Percentiles rank a stretch among this genome's conserved stretches.
phyloP scores from a whole-genome alignment of 2,888 invertebrate species.

The Drosophila engyochracea region DNA sequence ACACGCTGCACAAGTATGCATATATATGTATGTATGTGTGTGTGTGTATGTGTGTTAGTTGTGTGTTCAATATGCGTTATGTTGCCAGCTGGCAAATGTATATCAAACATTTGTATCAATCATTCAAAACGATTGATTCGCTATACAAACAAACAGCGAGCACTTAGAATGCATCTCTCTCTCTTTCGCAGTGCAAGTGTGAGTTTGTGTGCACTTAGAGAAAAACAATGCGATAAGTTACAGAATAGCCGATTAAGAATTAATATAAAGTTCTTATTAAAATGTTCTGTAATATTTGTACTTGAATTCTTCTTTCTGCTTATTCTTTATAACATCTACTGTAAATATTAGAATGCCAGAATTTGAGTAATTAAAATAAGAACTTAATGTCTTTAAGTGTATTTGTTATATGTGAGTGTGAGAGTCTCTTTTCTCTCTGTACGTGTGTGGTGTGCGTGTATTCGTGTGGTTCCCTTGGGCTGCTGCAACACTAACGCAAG shows the following conservation, averaged over 20 bases:
- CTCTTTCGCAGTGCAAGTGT: background rate
- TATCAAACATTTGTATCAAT: conserved; percentile 79
- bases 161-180: conserved; percentile 17
- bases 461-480: conserved; percentile 11
- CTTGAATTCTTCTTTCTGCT: background rate
- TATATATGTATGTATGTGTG: background rate
- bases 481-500: conserved; percentile 13
- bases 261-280: background rate
- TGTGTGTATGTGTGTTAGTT: background rate
- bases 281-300: background rate
- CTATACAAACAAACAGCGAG: conserved; percentile 67
- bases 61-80: conserved; percentile 8
- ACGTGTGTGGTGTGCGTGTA: background rate
- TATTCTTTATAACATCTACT: background rate
- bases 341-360: background rate
- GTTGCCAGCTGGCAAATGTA: conserved; percentile 70
- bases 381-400: background rate
- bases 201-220: background rate
- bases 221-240: background rate
- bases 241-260: background rate
- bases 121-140: conserved; percentile 79
- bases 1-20: conserved; percentile 1
- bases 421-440: background rate
- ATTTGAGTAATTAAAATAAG: background rate
- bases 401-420: background rate